Percentiles rank a stretch among this genome's conserved stretches.
phyloP scores from a whole-genome alignment of 2,113 vertebrate genomes.

The Lycaon pictus region DNA sequence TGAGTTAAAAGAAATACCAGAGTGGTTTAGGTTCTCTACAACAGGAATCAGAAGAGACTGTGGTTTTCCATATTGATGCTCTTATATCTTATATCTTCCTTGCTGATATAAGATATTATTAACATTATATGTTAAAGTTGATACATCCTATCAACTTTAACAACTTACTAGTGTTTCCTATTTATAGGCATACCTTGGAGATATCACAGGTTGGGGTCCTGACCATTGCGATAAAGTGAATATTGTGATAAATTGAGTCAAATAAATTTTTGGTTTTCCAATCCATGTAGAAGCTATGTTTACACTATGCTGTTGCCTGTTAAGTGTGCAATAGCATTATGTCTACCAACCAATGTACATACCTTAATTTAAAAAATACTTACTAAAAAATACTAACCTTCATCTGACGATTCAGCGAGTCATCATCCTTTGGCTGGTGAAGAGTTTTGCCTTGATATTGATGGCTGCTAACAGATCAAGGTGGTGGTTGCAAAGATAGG shows the following conservation, averaged over 20 bases:
- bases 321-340: background rate
- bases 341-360: background rate
- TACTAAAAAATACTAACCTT: background rate
- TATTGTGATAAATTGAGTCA: background rate
- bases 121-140: too few relatives aligned
- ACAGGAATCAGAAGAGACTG: background rate
- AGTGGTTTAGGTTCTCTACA: background rate
- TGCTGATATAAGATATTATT: too few relatives aligned
- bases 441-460: background rate
- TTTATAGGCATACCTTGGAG: background rate
- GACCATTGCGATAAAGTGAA: background rate
- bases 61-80: background rate
- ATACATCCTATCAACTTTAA: background rate
- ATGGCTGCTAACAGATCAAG: too few relatives aligned
- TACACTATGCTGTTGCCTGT: background rate
- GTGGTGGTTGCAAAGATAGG: too few relatives aligned
- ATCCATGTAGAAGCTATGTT: background rate
- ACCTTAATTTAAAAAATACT: background rate
- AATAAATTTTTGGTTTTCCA: background rate
- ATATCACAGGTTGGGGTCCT: background rate
- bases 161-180: background rate
- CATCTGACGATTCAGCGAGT: background rate
- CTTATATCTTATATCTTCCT: background rate
- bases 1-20: background rate
- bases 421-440: background rate